A percentile compares a stretch with the other conserved stretches of the same genome.
These are phyloP conservation scores for Corvus cornix DNA, from an alignment of 2,113 vertebrate genomes.

Conservation along the genomic window DNA sequence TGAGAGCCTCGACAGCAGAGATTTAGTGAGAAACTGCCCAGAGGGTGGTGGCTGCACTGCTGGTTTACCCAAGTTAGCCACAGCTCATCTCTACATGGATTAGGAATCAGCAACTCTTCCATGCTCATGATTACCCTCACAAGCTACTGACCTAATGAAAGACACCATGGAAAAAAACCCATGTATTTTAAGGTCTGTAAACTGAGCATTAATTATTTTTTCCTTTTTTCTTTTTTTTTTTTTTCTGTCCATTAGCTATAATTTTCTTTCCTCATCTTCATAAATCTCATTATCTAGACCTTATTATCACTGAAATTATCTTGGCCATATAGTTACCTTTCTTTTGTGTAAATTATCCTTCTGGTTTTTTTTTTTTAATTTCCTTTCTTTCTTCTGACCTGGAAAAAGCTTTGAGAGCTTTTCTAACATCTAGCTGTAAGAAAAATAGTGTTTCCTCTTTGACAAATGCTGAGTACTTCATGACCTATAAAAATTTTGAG, in stretches of 20 bases:
- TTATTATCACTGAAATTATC: neutral
- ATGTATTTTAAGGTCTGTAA: neutral
- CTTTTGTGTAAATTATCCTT: neutral
- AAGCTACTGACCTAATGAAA: neutral
- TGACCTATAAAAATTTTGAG: neutral
- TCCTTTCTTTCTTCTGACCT: neutral
- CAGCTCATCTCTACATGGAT: neutral
- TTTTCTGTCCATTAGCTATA: neutral
- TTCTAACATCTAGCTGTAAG: neutral
- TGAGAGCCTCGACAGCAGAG: accelerated
- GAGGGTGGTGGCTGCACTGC: neutral
- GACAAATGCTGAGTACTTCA: neutral
- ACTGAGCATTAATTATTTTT: accelerated
- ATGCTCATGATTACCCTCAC: neutral
- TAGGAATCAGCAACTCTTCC: neutral
- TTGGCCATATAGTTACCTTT: neutral
- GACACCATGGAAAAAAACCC: neutral
- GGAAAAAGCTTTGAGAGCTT: neutral
- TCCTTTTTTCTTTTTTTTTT: too few relatives aligned
- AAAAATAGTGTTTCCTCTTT: neutral
- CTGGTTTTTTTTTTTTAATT: neutral
- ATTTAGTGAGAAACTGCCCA: neutral
- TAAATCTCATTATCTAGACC: neutral
- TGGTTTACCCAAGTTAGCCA: neutral
- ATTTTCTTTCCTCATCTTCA: neutral